Conservation (phyloP, 2,888 invertebrate genomes). For the Exocentrus adspersus region DNA sequence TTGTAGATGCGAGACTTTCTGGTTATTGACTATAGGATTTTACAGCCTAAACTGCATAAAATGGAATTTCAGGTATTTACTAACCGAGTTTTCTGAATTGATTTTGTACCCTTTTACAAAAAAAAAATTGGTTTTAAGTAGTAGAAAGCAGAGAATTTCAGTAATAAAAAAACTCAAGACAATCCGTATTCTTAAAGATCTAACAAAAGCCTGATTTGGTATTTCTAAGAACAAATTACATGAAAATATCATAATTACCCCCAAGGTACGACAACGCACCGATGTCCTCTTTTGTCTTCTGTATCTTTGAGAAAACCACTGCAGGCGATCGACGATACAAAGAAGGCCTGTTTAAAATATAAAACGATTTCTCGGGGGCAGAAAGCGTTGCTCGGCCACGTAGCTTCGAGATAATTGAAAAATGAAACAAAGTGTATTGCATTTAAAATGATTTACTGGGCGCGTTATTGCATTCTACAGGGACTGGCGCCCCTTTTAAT, state of each 20-base stretch:
- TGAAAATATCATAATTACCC: conserved; percentile 42
- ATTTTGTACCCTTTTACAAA: too few species aligned
- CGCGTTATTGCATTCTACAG: conserved; percentile 55
- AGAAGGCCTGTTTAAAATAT: conserved; percentile 43
- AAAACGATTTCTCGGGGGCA: conserved; percentile 35
- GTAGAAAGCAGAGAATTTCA: too few species aligned
- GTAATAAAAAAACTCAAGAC: too few species aligned
- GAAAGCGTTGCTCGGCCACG: conserved; percentile 30
- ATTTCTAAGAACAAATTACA: conserved; percentile 33
- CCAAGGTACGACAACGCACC: conserved; percentile 38
- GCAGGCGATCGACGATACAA: conserved; percentile 42
- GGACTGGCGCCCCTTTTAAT: conserved; percentile 54
- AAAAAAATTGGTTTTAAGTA: too few species aligned
- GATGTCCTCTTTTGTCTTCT: conserved; percentile 46
- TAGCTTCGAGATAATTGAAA: conserved; percentile 51
- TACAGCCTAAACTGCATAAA: too few species aligned
- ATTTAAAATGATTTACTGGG: conserved; percentile 59
- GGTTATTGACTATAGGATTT: not conserved
- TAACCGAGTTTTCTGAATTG: too few species aligned
- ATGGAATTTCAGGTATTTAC: too few species aligned
- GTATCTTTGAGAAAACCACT: conserved; percentile 39
- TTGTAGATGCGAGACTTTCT: not conserved
- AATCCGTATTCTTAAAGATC: conserved; percentile 7
- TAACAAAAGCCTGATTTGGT: conserved; percentile 15
- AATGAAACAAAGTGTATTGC: conserved; percentile 58